These are phyloP conservation scores for Xenopus petersii DNA, from an alignment of 2,797 vertebrate genomes.

Conservation along the genomic window DNA sequence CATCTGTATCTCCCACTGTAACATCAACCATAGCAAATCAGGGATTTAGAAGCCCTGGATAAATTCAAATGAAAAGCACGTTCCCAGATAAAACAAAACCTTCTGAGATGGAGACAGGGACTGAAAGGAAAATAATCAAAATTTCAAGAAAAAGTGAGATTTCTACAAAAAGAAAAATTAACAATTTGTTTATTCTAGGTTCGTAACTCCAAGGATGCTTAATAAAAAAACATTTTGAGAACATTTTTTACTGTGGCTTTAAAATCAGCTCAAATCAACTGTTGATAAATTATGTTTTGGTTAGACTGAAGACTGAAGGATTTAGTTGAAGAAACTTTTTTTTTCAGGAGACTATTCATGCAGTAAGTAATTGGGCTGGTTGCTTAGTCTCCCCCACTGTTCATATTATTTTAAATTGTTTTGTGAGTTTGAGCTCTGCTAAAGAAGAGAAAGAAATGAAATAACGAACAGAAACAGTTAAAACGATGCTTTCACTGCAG, in stretches of 20 bases:
- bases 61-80: slow-evolving; percentile 44
- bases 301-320: too few species aligned
- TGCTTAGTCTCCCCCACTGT: neutral
- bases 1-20: slow-evolving; percentile 57
- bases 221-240: too few species aligned
- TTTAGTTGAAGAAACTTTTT: neutral
- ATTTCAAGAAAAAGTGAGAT: slow-evolving; percentile 57
- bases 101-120: slow-evolving; percentile 52
- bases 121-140: slow-evolving; percentile 57
- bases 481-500: slow-evolving; percentile 25
- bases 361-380: neutral
- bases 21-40: slow-evolving; percentile 50
- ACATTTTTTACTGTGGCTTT: too few species aligned
- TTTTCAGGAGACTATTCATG: slow-evolving; percentile 5
- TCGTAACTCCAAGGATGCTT: slow-evolving; percentile 6
- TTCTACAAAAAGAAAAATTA: slow-evolving; percentile 47
- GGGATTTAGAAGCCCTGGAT: slow-evolving; percentile 47
- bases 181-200: slow-evolving; percentile 2
- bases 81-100: slow-evolving; percentile 39
- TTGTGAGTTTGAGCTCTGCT: neutral
- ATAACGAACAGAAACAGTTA: slow-evolving; percentile 25
- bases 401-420: too few species aligned
- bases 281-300: too few species aligned
- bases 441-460: slow-evolving; percentile 18
- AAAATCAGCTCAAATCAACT: too few species aligned